Evolutionary conservation across 2,113 vertebrate genomes (phyloP).

Genomic region (Laterallus jamaicensis): DNA sequence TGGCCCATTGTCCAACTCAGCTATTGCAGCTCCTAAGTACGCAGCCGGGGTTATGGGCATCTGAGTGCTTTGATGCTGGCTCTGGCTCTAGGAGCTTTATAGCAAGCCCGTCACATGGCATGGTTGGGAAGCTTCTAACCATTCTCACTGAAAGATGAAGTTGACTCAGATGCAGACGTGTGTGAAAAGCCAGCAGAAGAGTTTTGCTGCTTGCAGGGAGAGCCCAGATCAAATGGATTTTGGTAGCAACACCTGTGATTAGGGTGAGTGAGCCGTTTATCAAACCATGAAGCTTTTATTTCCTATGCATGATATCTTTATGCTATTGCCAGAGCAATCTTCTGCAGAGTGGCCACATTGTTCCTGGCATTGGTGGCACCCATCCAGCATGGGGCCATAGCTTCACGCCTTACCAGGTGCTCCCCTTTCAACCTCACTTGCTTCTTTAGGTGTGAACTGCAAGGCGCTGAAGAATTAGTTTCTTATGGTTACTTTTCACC

Average conservation of each 20-base stretch:
- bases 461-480: neutral
- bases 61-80: accelerated
- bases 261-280: neutral
- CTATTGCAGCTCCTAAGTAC: neutral
- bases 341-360: neutral
- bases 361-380: neutral
- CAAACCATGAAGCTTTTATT: neutral
- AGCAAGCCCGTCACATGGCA: accelerated
- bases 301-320: neutral
- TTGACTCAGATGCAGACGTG: neutral
- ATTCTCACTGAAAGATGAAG: neutral
- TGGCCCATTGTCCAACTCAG: neutral
- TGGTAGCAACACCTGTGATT: neutral
- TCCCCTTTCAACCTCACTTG: neutral
- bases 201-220: neutral
- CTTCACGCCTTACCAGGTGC: neutral
- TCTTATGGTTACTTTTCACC: neutral
- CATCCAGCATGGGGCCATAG: accelerated
- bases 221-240: neutral
- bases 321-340: neutral
- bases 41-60: neutral
- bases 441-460: neutral
- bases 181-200: neutral
- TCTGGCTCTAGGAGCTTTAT: neutral
- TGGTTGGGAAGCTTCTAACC: neutral